Evolutionary conservation across 2,797 vertebrate genomes (phyloP).

Genomic region (Fundulus diaphanus): DNA sequence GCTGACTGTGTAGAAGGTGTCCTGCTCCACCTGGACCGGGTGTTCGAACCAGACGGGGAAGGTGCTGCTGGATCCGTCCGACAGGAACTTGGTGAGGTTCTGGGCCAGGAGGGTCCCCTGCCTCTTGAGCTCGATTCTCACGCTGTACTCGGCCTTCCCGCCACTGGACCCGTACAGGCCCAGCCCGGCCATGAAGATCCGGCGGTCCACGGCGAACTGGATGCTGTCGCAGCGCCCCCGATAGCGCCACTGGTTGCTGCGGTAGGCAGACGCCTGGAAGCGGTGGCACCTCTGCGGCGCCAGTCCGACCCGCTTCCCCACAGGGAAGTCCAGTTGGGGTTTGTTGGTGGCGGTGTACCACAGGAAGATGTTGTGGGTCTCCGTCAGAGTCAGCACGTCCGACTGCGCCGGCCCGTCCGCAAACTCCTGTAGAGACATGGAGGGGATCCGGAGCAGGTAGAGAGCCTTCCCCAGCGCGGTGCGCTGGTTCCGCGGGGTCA

Average conservation of each 20-base stretch:
- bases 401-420: conserved; percentile 92
- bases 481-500: conserved; percentile 85
- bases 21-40: conserved; percentile 92
- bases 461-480: conserved; percentile 86
- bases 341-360: conserved; percentile 94
- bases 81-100: conserved; percentile 88
- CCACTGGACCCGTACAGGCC: conserved; percentile 92
- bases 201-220: conserved; percentile 91
- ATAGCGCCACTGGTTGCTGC: conserved; percentile 96
- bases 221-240: conserved; percentile 94
- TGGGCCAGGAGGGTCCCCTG: conserved; percentile 89
- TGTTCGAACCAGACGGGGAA: conserved; percentile 94
- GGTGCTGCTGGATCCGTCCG: conserved; percentile 91
- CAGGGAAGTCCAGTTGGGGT: conserved; percentile 87
- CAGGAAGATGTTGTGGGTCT: conserved; percentile 90
- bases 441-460: conserved; percentile 89
- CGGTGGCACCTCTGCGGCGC: conserved; percentile 88
- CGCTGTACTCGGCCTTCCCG: conserved; percentile 88
- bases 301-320: conserved; percentile 84
- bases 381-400: conserved; percentile 89
- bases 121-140: conserved; percentile 91
- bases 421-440: conserved; percentile 94
- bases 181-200: conserved; percentile 91
- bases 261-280: conserved; percentile 92
- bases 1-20: conserved; percentile 92